phyloP scores from a whole-genome alignment of 1,140 invertebrate genomes.

The Panagrolaimus sp. region DNA sequence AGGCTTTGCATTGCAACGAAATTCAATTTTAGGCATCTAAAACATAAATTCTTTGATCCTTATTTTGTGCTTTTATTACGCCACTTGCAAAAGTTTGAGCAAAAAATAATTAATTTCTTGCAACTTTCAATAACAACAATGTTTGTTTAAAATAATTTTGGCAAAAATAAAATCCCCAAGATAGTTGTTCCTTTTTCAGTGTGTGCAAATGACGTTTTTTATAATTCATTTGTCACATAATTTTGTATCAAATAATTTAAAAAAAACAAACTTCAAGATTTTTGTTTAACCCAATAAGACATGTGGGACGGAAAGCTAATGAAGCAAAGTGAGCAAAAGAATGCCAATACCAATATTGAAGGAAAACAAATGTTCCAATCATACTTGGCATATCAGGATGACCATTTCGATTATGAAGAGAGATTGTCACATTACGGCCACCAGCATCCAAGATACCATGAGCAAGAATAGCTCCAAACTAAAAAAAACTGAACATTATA shows the following conservation, averaged over 20 bases:
- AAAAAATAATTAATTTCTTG: too few species aligned
- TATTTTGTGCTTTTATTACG: too few species aligned
- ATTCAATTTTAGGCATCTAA: slow-evolving; percentile 86
- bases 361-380: slow-evolving; percentile 94
- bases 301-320: slow-evolving; percentile 90
- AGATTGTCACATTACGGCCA: slow-evolving; percentile 91
- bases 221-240: too few species aligned
- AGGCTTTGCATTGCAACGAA: slow-evolving; percentile 85
- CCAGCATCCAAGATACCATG: slow-evolving; percentile 87
- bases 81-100: too few species aligned
- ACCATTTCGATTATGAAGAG: slow-evolving; percentile 87
- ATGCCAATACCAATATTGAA: slow-evolving; percentile 99
- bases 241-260: neutral
- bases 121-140: too few species aligned
- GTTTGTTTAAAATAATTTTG: too few species aligned
- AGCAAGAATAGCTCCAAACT: slow-evolving; percentile 90
- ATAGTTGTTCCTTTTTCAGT: too few species aligned
- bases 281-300: slow-evolving; percentile 85
- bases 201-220: too few species aligned
- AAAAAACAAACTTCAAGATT: slow-evolving; percentile 71
- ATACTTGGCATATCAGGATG: slow-evolving; percentile 95
- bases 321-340: slow-evolving; percentile 90
- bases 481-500: neutral
- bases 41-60: slow-evolving; percentile 29
- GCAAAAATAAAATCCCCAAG: too few species aligned